These are phyloP conservation scores for Melanotaenia duboulayi DNA, from an alignment of 2,113 vertebrate genomes.

Conservation along the genomic window DNA sequence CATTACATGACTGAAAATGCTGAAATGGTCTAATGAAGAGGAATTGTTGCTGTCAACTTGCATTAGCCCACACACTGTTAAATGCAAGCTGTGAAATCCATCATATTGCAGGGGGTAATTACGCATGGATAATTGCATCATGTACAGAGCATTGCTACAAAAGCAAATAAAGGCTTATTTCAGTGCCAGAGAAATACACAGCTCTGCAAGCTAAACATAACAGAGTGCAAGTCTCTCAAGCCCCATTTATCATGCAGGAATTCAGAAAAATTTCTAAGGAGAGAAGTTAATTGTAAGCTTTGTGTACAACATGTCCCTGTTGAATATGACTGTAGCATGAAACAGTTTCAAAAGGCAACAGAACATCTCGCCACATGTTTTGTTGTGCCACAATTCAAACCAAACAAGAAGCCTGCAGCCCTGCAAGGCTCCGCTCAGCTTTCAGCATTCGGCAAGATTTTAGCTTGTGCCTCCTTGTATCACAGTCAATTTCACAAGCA, in stretches of 20 bases:
- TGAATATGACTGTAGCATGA: constrained; percentile 4
- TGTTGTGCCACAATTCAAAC: neutral
- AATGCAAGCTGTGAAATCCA: constrained; percentile 75
- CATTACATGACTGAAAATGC: constrained; percentile 39
- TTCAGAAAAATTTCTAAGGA: constrained; percentile 16
- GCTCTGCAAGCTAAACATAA: constrained; percentile 24
- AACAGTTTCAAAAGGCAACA: constrained; percentile 1
- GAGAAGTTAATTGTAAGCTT: neutral
- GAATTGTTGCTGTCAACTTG: constrained; percentile 69
- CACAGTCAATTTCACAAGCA: too few species aligned
- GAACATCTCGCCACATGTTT: neutral
- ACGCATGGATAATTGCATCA: constrained; percentile 74
- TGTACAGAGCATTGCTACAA: constrained; percentile 57
- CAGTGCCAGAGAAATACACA: constrained; percentile 33
- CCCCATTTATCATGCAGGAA: constrained; percentile 12
- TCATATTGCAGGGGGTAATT: constrained; percentile 78
- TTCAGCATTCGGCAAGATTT: neutral
- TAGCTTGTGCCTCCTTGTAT: too few species aligned
- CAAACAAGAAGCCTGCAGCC: constrained; percentile 5
- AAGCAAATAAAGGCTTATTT: constrained; percentile 65
- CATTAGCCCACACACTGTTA: constrained; percentile 64
- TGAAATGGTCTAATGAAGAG: constrained; percentile 77
- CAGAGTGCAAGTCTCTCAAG: constrained; percentile 2
- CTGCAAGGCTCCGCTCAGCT: neutral
- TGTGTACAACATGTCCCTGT: neutral